Conservation (phyloP, 2,113 vertebrate species). For the Bos taurus region ARS-UCD2.0 NC_037347.1:58733001-58733500, state of each 20-base stretch:
- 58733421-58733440: accelerated
- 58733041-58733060: not conserved
- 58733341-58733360: not conserved
- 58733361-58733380: not conserved
- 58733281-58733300: too few relatives aligned
- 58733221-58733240: not conserved
- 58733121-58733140: not conserved
- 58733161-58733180: not conserved
- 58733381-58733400: not conserved
- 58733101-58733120: accelerated
- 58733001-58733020: accelerated
- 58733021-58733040: not conserved
- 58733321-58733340: not conserved
- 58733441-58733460: not conserved
- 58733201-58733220: not conserved
- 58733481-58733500: not conserved
- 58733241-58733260: not conserved
- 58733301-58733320: not conserved
- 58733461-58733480: too few relatives aligned
- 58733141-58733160: not conserved
- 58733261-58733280: too few relatives aligned
- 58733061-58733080: not conserved
- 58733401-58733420: not conserved
- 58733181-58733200: not conserved
- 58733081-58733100: accelerated